phyloP scores from a whole-genome alignment of 2,113 vertebrate genomes.

The Lampris incognitus region DNA sequence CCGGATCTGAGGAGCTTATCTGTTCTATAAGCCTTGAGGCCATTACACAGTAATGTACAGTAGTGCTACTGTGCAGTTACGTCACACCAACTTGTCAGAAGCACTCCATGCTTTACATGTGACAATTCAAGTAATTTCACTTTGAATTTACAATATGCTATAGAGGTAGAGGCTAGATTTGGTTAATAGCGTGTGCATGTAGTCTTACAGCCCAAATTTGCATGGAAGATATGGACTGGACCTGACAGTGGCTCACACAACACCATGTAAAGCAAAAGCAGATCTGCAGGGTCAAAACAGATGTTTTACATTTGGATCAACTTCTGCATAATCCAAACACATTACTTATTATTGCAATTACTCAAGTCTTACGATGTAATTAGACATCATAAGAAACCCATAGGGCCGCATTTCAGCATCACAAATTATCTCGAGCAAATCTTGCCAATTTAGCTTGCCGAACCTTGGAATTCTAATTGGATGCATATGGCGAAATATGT shows the following conservation, averaged over 20 bases:
- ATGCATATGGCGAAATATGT: conserved; percentile 64
- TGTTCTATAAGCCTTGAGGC: conserved; percentile 11
- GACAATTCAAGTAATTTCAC: conserved; percentile 46
- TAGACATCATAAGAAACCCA: conserved; percentile 68
- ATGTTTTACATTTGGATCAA: conserved; percentile 75
- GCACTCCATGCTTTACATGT: conserved; percentile 54
- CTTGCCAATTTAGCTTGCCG: conserved; percentile 55
- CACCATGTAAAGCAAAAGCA: conserved; percentile 60
- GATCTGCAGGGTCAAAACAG: conserved; percentile 59
- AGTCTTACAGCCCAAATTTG: conserved; percentile 26
- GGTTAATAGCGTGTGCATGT: conserved; percentile 1
- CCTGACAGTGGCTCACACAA: conserved; percentile 58
- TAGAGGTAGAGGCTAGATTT: background rate
- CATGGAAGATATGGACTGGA: conserved; percentile 44
- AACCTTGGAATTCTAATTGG: conserved; percentile 61
- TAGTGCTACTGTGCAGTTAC: conserved; percentile 56
- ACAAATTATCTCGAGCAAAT: conserved; percentile 55
- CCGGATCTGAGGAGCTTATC: conserved; percentile 17
- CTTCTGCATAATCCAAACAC: conserved; percentile 71
- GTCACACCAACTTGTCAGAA: conserved; percentile 31
- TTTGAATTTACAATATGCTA: conserved; percentile 62
- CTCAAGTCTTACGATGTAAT: conserved; percentile 64
- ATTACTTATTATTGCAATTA: conserved; percentile 74
- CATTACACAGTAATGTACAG: conserved; percentile 13
- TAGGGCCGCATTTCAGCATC: conserved; percentile 57